Conservation (phyloP, 2,797 vertebrate genomes). For the Tokudaia tokunoshimensis region DNA sequence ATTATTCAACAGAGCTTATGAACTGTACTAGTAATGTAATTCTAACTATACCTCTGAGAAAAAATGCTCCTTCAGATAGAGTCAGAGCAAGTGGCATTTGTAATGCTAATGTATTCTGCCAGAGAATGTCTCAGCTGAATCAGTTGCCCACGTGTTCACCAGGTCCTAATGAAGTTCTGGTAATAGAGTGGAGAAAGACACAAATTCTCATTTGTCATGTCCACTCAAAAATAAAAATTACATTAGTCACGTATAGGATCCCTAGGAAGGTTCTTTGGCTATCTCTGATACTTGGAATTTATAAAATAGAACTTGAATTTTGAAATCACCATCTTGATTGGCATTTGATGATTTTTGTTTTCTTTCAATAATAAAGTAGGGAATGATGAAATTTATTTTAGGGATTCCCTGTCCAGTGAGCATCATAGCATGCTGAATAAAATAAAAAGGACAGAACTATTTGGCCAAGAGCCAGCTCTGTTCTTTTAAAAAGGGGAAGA, state of each 20-base stretch:
- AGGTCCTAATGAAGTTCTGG: constrained; percentile 66
- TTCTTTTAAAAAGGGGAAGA: neutral
- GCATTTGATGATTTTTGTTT: constrained; percentile 48
- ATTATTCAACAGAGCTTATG: constrained; percentile 82
- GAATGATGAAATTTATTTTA: constrained; percentile 8
- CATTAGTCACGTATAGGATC: constrained; percentile 25
- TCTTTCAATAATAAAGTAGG: constrained; percentile 63
- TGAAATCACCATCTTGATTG: constrained; percentile 15
- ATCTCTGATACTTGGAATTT: constrained; percentile 61
- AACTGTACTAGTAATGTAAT: constrained; percentile 82
- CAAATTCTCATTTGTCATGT: constrained; percentile 69
- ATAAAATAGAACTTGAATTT: constrained; percentile 61
- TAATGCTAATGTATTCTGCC: constrained; percentile 83
- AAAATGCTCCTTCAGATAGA: constrained; percentile 79
- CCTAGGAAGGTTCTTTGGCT: constrained; percentile 47
- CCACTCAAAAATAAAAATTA: constrained; percentile 63
- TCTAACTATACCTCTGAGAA: constrained; percentile 66
- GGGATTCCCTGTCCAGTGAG: constrained; percentile 5
- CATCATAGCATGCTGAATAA: constrained; percentile 41
- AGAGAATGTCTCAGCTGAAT: constrained; percentile 56
- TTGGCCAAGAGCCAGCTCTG: neutral
- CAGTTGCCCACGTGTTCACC: constrained; percentile 37
- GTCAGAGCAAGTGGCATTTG: constrained; percentile 78
- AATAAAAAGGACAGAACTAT: constrained; percentile 32
- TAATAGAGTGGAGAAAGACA: constrained; percentile 49